Evolutionary conservation across 2,888 invertebrate species (phyloP), one percentile per base, ranked within the genome.

Genomic region (Thyatira batis): DNA sequence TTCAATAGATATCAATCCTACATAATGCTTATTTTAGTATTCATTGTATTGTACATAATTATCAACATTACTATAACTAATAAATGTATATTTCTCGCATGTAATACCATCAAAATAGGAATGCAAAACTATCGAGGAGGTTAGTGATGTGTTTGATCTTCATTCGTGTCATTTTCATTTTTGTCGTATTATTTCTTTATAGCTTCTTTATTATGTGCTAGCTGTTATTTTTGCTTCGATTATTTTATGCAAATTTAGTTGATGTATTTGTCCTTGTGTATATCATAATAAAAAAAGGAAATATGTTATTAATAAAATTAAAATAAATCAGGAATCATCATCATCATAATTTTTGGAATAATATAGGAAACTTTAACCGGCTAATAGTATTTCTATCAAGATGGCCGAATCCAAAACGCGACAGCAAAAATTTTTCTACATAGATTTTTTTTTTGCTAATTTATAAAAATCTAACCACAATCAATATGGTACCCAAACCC

Each of bases 111-210:
- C 85, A 63, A 66, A n/a, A 79, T 87, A 91, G 91, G 92, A 91
- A 85, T 89, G 84, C 89, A 90, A 87, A 84, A 82, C 85, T 55
- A 90, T 92, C 69, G 92, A 92, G 60, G 92, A 92, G 92, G 91
- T 92, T 81, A 89, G 91, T 91, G 79, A 60, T 65, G 52, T 50
- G 52, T 50, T 71, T 69, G 65, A 61, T 69, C 62, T 71, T 62
- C 62, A 65, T 50, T 53, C 25, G 45, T 55, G 60, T 50, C 43
- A 60, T 59, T 57, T 39, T 57, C 39, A 6, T 39, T 23, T 17
- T 39, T 39, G 39, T 39, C 39, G 13, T 2, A 33, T 33, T 33
- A 33, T 13, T 23, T 23, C 23, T 4, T 23, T 23, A 23, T 23
- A 6, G 6, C 23, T 23, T 23, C 6, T 4, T 4, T 23, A 30